Conservation (phyloP, 1,140 invertebrate species). For the Diuraphis noxia region DNA sequence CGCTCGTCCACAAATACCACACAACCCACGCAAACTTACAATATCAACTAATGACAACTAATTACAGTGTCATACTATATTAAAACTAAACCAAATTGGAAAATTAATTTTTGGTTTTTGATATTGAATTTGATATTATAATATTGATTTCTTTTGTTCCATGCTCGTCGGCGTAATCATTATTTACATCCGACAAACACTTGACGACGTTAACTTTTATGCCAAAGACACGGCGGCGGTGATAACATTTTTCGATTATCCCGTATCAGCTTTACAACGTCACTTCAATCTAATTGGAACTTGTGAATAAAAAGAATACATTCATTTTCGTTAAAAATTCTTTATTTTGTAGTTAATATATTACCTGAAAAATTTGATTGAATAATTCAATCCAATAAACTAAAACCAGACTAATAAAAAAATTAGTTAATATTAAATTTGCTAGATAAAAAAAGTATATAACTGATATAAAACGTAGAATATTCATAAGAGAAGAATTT, state of each 20-base stretch:
- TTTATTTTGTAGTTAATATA: not conserved
- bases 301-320: not conserved
- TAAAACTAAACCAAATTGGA: not conserved
- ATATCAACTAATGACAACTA: not conserved
- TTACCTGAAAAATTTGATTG: not conserved
- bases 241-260: not conserved
- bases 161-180: not conserved
- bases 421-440: not conserved
- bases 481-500: not conserved
- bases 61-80: not conserved
- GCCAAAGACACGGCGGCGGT: not conserved
- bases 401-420: not conserved
- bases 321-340: not conserved
- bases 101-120: not conserved
- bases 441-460: not conserved
- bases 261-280: not conserved
- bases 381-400: not conserved
- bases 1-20: not conserved
- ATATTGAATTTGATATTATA: too few species aligned
- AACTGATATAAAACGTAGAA: not conserved
- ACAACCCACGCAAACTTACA: not conserved
- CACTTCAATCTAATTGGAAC: not conserved
- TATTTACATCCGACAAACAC: not conserved
- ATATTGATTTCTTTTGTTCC: not conserved
- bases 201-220: not conserved